Base-by-base conservation (phyloP, 2,888 invertebrate species). In the Carterocephalus palaemon region DNA sequence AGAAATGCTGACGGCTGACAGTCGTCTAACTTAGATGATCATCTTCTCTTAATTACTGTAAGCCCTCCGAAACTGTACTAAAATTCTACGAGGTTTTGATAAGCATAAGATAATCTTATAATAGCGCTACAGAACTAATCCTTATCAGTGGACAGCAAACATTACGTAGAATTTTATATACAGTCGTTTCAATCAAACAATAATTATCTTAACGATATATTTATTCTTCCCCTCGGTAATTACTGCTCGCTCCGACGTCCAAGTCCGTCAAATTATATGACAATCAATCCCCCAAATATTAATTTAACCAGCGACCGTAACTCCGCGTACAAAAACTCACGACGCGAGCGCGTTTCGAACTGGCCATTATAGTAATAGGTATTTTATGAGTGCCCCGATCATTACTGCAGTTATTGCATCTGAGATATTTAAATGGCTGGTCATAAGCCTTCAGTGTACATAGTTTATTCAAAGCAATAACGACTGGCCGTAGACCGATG, bases 261-360 rank as follows among this genome's bases (percentile, higher is more conserved):
- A 13, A 43, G 17, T 23, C 20, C 43, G 8, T 37, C 43, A 37
- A 43, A 43, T 43, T 43, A 43, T 43, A 43, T 37, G 43, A 43
- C 43, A 43, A 43, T 43, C 43, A 43, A 31, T 43, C 43, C 43
- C 36, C 43, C 37, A 29, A 43, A 43, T 37, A 37, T 37, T 43
- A 43, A 43, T 42, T 42, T 43, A 23, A 29, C 22, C 43, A 29
- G 20, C 17, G 31, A 22, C 43, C 43, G 43, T 43, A 37, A 37
- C 37, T 42, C 26, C 17, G 36, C 43, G 19, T 31, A 47, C 24
- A 47, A 47, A 47, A 47, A 37, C 37, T 41, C 16, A 20, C 41
- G 22, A 28, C n/a, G 46, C 4, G 19, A 20, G 28, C 36, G 60
- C 55, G 57, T 62, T 57, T 51, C 57, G 60, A 66, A 64, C 64